Evolutionary conservation across 2,888 invertebrate species (phyloP).

Genomic region (Timema podura): DNA sequence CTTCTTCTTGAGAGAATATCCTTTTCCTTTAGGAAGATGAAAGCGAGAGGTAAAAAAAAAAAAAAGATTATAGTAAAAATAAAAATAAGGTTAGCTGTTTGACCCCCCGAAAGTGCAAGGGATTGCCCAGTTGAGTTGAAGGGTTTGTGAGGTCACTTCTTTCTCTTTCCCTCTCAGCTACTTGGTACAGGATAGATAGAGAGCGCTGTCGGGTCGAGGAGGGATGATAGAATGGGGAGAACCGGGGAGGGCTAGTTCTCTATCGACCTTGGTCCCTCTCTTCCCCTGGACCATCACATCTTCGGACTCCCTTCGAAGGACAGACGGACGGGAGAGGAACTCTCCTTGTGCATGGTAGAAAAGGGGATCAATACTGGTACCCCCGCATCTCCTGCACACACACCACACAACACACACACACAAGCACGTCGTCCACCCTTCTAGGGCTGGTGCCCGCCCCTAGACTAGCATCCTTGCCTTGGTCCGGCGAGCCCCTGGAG

Average conservation of each 20-base stretch:
- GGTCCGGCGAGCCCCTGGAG: neutral
- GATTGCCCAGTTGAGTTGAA: constrained; percentile 1
- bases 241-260: constrained; percentile 1
- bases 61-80: too few species aligned
- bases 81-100: neutral
- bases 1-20: neutral
- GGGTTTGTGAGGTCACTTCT: constrained; percentile 1
- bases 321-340: neutral
- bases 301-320: neutral
- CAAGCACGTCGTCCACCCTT: neutral
- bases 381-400: too few species aligned
- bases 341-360: neutral
- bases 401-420: constrained; percentile 5
- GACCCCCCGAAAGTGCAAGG: constrained; percentile 15
- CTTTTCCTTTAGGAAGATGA: constrained; percentile 7
- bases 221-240: neutral
- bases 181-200: neutral
- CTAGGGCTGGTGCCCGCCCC: constrained; percentile 1
- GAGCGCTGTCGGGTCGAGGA: neutral
- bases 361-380: too few species aligned
- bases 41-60: neutral
- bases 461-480: constrained; percentile 6
- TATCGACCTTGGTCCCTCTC: constrained; percentile 7
- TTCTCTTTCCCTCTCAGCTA: neutral
- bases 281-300: neutral